phyloP scores from a whole-genome alignment of 2,797 vertebrate species.

The Tinamus major region DNA sequence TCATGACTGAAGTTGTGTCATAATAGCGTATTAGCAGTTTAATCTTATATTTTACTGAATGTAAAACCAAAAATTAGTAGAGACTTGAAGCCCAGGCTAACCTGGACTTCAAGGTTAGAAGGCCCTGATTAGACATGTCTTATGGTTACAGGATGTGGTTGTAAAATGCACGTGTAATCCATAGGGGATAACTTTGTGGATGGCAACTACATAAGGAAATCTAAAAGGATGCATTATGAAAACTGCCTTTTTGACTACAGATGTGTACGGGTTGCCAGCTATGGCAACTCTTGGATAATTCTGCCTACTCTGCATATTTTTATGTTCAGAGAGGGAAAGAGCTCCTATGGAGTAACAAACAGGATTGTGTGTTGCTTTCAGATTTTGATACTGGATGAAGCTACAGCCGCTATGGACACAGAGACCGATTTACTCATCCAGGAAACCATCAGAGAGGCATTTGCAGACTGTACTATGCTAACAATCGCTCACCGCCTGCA shows the following conservation, averaged over 20 bases:
- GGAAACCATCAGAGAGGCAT: conserved; percentile 91
- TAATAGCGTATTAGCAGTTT: background rate
- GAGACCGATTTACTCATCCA: conserved; percentile 93
- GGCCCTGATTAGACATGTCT: background rate
- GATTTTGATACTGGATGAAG: conserved; percentile 93
- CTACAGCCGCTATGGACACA: conserved; percentile 93
- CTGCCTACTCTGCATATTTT: background rate
- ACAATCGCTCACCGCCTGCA: conserved; percentile 93
- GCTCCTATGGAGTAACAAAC: background rate
- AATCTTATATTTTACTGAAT: background rate
- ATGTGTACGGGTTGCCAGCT: background rate
- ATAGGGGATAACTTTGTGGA: background rate
- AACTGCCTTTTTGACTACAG: background rate
- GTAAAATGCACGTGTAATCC: background rate
- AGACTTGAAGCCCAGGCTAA: background rate
- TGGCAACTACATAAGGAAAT: background rate
- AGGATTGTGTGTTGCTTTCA: conserved; percentile 60
- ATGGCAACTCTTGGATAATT: background rate
- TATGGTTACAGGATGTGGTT: background rate
- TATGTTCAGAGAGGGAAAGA: background rate
- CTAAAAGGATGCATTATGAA: background rate
- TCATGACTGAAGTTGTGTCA: background rate
- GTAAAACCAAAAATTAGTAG: background rate
- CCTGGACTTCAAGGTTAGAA: background rate
- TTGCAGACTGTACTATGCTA: conserved; percentile 91